Evolutionary conservation across 2,113 vertebrate species (phyloP).

Genomic region (Indicator indicator): DNA sequence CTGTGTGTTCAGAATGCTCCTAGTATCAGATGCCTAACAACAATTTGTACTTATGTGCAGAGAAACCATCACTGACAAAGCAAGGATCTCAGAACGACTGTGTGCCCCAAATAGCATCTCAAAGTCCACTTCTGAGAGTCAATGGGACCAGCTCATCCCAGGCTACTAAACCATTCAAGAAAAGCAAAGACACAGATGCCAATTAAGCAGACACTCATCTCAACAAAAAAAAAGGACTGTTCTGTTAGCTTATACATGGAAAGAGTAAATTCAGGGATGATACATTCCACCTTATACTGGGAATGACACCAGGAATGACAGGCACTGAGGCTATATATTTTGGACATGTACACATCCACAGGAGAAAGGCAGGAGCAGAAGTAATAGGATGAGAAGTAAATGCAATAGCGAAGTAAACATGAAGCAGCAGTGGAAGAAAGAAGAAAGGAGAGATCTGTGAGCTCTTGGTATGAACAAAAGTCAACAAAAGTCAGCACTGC

Average conservation of each 20-base stretch:
- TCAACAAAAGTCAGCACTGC: neutral
- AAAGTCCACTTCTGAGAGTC: neutral
- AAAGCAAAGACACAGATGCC: neutral
- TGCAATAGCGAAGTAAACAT: neutral
- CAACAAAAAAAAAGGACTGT: neutral
- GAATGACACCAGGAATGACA: neutral
- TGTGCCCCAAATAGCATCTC: neutral
- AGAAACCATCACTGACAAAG: neutral
- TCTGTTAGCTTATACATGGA: neutral
- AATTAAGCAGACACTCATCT: neutral
- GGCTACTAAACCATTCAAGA: neutral
- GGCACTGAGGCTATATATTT: neutral
- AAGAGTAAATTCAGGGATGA: neutral
- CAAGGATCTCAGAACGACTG: neutral
- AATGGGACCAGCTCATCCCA: neutral
- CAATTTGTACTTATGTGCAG: neutral
- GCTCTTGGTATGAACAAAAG: neutral
- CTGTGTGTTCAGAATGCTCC: neutral
- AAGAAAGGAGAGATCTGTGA: neutral
- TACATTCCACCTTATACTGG: rapidly evolving
- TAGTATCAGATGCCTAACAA: neutral
- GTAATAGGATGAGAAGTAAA: neutral
- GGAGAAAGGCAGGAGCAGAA: neutral
- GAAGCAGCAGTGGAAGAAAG: neutral
- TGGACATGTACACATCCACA: neutral